Percentiles rank a stretch among this genome's conserved stretches.
These are phyloP conservation scores for Lasius platythorax DNA, from an alignment of 2,888 invertebrate genomes.

Conservation along the genomic window DNA sequence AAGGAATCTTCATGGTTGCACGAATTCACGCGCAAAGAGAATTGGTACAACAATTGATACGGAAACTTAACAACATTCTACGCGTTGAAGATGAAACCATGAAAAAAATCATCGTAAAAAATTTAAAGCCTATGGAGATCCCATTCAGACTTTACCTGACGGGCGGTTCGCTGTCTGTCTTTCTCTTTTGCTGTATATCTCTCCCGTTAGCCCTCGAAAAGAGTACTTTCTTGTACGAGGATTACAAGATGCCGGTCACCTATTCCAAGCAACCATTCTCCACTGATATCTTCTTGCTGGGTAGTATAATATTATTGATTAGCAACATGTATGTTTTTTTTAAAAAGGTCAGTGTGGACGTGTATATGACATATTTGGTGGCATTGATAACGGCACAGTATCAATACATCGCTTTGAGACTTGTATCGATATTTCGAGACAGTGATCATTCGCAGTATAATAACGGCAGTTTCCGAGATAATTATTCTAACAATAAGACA, in stretches of 20 bases:
- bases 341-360: not conserved
- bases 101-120: not conserved
- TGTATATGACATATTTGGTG: not conserved
- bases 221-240: not conserved
- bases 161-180: not conserved
- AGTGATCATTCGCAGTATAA: not conserved
- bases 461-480: not conserved
- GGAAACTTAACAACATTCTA: not conserved
- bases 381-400: slow-evolving; percentile 11
- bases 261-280: slow-evolving; percentile 2
- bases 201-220: not conserved
- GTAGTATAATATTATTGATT: not conserved
- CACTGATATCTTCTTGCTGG: not conserved
- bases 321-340: not conserved
- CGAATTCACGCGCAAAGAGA: not conserved
- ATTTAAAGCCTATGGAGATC: not conserved
- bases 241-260: not conserved
- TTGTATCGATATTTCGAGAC: not conserved
- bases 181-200: not conserved
- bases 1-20: not conserved
- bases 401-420: not conserved
- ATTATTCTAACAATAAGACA: no score
- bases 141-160: not conserved
- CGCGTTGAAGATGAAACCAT: not conserved
- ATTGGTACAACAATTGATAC: not conserved